These are phyloP conservation scores for Atta cephalotes DNA, from an alignment of 1,140 invertebrate species.

Conservation along the genomic window DNA sequence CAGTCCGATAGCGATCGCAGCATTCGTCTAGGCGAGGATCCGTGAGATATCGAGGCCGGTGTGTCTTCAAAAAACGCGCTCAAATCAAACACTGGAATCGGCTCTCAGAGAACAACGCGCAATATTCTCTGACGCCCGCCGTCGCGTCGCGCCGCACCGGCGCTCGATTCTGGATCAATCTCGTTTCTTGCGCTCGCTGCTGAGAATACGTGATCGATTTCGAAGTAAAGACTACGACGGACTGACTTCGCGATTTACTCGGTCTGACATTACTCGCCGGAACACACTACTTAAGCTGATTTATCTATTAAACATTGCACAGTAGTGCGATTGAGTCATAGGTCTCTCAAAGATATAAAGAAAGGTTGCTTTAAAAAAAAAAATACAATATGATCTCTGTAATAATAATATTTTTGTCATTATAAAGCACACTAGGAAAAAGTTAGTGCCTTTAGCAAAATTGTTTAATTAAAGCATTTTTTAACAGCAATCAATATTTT, in stretches of 20 bases:
- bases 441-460: too few species aligned
- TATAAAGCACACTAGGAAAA: too few species aligned
- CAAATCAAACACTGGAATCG: slow-evolving; percentile 45
- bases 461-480: too few species aligned
- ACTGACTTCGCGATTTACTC: slow-evolving; percentile 9
- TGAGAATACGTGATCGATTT: slow-evolving; percentile 61
- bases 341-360: not conserved
- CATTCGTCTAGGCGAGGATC: slow-evolving; percentile 28
- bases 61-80: slow-evolving; percentile 46
- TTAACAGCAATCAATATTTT: too few species aligned
- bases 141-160: not conserved
- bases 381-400: not conserved
- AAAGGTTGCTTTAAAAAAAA: not conserved
- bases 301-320: slow-evolving; percentile 30
- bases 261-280: not conserved
- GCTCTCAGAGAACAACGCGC: slow-evolving; percentile 29
- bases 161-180: slow-evolving; percentile 29
- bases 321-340: slow-evolving; percentile 3
- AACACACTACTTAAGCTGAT: slow-evolving; percentile 33
- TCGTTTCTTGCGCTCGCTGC: slow-evolving; percentile 34
- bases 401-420: not conserved
- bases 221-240: slow-evolving; percentile 55
- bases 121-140: slow-evolving; percentile 50
- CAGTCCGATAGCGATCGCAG: slow-evolving; percentile 39
- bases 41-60: not conserved